Base-by-base conservation (phyloP, 2,797 vertebrate species). In the Etheostoma perlongum region DNA sequence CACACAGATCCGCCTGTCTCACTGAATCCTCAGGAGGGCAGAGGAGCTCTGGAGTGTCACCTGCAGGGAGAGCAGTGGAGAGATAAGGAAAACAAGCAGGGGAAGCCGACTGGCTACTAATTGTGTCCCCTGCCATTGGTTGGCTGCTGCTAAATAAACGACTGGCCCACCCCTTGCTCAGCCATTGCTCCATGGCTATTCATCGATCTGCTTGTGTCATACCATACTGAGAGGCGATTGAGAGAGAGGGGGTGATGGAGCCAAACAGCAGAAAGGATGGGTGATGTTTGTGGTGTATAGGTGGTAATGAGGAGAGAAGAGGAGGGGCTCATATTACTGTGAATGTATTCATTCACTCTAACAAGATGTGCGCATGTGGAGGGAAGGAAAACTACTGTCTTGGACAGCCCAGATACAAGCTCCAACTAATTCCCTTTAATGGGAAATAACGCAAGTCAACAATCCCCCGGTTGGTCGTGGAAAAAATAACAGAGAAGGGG, bases 141-240 rank as follows among this genome's bases (percentile, higher is more conserved):
- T 65, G 76, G 70, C 80, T 67, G 76, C 65, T 21, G 51, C 77
- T 81, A 84, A 82, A 87, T 79, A 87, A 91, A 88, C 61, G 74
- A 76, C 51, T 36, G 87, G 81, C 80, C 88, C 85, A 69, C 81
- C 83, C 82, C 63, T 62, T 83, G 76, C 72, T 87, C 84, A 84
- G 78, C 82, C 84, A 58, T 54, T 74, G 90, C 89, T 87, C 89
- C 76, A 83, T 79, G 90, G 92, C 90, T 83, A 81, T 78, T 79
- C 88, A 94, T 93, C 80, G 92, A 94, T 94, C 91, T 78, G 85
- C 87, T 84, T 84, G 81, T 89, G 92, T 91, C 91, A 88, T 63
- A 80, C 44, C 63, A 68, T 59, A 76, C 55, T 30, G 72, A 57
- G 82, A 55, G 53, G 65, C 62, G 75, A 84, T 40, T 61, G 67